Base-by-base conservation (phyloP, 1,140 invertebrate species). In the Cepaea nemoralis region DNA sequence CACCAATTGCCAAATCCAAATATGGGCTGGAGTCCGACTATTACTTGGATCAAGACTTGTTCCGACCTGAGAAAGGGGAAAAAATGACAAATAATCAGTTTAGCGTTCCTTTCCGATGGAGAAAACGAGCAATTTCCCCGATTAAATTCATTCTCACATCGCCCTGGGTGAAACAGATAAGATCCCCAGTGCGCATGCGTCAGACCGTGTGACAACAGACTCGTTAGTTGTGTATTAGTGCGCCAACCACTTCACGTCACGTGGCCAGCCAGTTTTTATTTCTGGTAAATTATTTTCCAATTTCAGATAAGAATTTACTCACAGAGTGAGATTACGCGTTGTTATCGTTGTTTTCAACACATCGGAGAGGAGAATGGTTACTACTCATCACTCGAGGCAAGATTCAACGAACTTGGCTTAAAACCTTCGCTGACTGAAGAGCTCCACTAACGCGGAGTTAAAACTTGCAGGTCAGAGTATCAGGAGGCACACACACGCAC, bases 181-280 rank as follows among this genome's bases (percentile, higher is more conserved):
- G 69, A 70, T 39, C 19, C n/a, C 35, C 0, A 70, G 19, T 39
- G 35, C 69, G 69, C 69, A 70, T 39, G 69, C 35, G 35, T n/a
- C 35, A 70, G 40, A 8, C 40, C 69, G 69, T 70, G 35, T 22
- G 69, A 12, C 40, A 24, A 24, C 14, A 22, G 69, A 22, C 69
- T 70, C 33, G 69, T 70, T 70, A 70, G 69, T 70, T 19, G 35
- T 70, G 69, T 70, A 70, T 70, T 70, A 70, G 69, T 70, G 35
- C 35, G 69, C 69, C 69, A 70, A 70, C 39, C 40, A 35, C 16
- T 31, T 39, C 40, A n/a, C 6, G 69, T 22, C 69, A 70, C 69
- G 69, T 70, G 69, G 24, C n/a, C 69, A 35, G 6, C 31, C 22
- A 6, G 35, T 40, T 40, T 39, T 39, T 40, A 24, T 70, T 70